A percentile compares a stretch with the other conserved stretches of the same genome.
phyloP scores from a whole-genome alignment of 2,797 vertebrate species.

The Syngnathus rostellatus region DNA sequence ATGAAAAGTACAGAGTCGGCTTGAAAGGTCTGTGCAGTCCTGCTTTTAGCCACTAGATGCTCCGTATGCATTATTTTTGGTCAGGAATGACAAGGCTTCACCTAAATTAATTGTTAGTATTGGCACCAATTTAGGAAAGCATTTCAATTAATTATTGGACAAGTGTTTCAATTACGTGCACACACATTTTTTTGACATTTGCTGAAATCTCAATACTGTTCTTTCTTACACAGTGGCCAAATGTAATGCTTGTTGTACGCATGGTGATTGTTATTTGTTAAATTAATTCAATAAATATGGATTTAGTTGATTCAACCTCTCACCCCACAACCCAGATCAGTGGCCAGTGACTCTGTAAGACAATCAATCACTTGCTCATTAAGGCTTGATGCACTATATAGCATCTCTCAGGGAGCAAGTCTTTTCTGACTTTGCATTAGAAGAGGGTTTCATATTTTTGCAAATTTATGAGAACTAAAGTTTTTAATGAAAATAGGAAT shows the following conservation, averaged over 20 bases:
- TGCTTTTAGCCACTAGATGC: constrained; percentile 29
- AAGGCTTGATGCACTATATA: constrained; percentile 79
- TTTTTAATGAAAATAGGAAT: constrained; percentile 54
- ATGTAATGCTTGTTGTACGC: constrained; percentile 15
- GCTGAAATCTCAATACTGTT: constrained; percentile 8
- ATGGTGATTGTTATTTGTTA: constrained; percentile 2
- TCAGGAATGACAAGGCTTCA: not conserved
- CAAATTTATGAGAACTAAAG: constrained; percentile 50
- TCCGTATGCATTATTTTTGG: constrained; percentile 18
- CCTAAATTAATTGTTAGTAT: not conserved
- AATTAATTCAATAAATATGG: constrained; percentile 10
- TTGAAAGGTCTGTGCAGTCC: constrained; percentile 15
- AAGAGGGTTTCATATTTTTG: constrained; percentile 72
- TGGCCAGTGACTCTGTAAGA: constrained; percentile 75
- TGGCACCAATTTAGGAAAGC: not conserved
- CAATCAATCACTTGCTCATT: constrained; percentile 92
- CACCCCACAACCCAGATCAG: constrained; percentile 45
- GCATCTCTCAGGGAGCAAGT: constrained; percentile 96
- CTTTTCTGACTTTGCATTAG: constrained; percentile 71
- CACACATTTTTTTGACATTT: constrained; percentile 13
- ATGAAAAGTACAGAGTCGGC: constrained; percentile 1
- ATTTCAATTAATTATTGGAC: constrained; percentile 2
- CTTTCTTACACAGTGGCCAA: constrained; percentile 45
- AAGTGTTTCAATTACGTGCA: not conserved
- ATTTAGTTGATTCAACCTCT: constrained; percentile 19